phyloP scores from a whole-genome alignment of 2,888 invertebrate species.

The Nemurella pictetii region DNA sequence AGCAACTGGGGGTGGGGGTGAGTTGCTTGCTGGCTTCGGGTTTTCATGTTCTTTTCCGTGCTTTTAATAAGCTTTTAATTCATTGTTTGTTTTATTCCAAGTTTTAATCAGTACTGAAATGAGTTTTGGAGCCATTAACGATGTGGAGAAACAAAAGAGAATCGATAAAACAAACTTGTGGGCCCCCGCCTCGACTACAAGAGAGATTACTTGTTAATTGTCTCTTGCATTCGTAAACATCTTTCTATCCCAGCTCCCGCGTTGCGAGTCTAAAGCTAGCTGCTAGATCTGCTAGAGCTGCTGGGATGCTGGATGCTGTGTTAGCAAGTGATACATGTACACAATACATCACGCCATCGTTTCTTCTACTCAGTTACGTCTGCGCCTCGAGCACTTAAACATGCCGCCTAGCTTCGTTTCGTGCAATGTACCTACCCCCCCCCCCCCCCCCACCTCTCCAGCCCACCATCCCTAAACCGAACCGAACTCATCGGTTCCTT shows the following conservation, averaged over 20 bases:
- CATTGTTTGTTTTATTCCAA: slow-evolving; percentile 45
- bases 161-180: slow-evolving; percentile 44
- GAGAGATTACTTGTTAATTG: slow-evolving; percentile 44
- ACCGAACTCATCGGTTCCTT: not conserved
- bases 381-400: not conserved
- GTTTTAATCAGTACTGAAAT: slow-evolving; percentile 45
- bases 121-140: slow-evolving; percentile 45
- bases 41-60: slow-evolving; percentile 43
- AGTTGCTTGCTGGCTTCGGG: slow-evolving; percentile 37
- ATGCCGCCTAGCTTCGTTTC: not conserved
- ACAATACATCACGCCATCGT: slow-evolving; percentile 37
- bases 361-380: slow-evolving; percentile 19
- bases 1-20: slow-evolving; percentile 31
- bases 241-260: slow-evolving; percentile 21
- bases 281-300: slow-evolving; percentile 1
- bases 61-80: slow-evolving; percentile 45
- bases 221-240: slow-evolving; percentile 44
- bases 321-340: slow-evolving; percentile 36
- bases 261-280: slow-evolving; percentile 4
- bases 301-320: not conserved
- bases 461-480: not conserved
- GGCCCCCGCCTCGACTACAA: slow-evolving; percentile 40
- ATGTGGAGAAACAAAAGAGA: slow-evolving; percentile 44
- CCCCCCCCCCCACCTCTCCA: not conserved
- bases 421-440: not conserved